Evolutionary conservation across 2,113 vertebrate species (phyloP).

Genomic region (Patagioenas fasciata): DNA sequence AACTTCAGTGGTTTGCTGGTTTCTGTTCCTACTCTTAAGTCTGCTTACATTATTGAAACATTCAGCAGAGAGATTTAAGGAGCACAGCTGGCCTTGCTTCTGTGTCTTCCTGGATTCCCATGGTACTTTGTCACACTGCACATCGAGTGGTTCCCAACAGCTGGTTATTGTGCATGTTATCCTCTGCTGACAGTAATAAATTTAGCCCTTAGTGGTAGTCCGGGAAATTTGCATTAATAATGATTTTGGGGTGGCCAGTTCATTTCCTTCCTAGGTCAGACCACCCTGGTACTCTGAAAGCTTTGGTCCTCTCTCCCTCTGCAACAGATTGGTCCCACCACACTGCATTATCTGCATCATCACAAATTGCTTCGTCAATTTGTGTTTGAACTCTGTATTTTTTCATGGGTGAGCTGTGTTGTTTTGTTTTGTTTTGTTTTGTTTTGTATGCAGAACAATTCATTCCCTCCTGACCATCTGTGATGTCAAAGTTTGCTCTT

Average conservation of each 20-base stretch:
- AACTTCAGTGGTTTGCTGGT: background rate
- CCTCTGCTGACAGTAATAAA: constrained; percentile 5
- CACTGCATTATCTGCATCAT: background rate
- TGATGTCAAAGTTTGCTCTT: background rate
- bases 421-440: background rate
- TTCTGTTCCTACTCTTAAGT: background rate
- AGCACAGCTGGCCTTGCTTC: constrained; percentile 36
- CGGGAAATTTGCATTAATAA: constrained; percentile 26
- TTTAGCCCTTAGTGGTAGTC: background rate
- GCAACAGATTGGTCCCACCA: background rate
- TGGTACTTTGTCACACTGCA: constrained; percentile 10
- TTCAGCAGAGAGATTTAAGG: constrained; percentile 6
- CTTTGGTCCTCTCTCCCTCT: background rate
- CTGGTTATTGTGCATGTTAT: background rate
- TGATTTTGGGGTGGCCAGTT: constrained; percentile 12
- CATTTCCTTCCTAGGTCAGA: background rate
- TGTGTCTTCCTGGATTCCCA: constrained; percentile 33
- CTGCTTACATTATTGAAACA: constrained; percentile 19
- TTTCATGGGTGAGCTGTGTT: background rate
- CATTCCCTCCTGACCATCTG: background rate
- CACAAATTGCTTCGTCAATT: too few relatives aligned
- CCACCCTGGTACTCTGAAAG: background rate
- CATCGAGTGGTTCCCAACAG: constrained; percentile 20
- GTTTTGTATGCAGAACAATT: background rate
- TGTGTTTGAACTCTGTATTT: too few relatives aligned